Evolutionary conservation across 2,888 invertebrate genomes (phyloP).

Genomic region (Hoplodrina ambigua): DNA sequence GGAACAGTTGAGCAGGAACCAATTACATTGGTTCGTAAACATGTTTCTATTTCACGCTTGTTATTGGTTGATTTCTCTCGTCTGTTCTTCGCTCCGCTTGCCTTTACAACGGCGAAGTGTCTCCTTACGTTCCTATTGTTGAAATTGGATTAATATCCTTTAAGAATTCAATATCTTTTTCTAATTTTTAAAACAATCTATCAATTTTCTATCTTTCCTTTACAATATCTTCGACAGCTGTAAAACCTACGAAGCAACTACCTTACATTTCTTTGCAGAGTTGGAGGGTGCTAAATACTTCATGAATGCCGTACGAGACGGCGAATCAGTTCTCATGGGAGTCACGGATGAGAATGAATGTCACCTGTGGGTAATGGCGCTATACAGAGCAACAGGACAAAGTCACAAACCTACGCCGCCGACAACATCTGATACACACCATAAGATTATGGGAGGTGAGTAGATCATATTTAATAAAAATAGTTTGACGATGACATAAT

Average conservation of each 20-base stretch:
- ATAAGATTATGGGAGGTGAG: conserved; percentile 96
- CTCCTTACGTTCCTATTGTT: no score
- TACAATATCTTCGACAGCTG: conserved; percentile 5
- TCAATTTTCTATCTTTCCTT: conserved; percentile 14
- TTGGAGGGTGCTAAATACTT: conserved; percentile 98
- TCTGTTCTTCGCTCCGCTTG: no score
- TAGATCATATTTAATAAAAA: conserved; percentile 13
- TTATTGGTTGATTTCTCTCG: no score
- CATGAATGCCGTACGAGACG: conserved; percentile 99
- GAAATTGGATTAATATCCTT: background rate
- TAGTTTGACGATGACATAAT: background rate
- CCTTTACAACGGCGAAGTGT: no score
- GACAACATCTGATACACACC: conserved; percentile 92
- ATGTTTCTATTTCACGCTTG: no score
- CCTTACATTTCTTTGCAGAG: conserved; percentile 88
- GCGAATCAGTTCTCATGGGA: conserved; percentile 98
- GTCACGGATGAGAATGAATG: conserved; percentile 99
- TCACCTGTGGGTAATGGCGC: conserved; percentile 99
- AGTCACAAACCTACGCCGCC: conserved; percentile 99
- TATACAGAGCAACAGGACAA: conserved; percentile 99
- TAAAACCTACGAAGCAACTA: conserved; percentile 43
- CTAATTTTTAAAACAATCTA: background rate
- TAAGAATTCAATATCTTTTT: background rate
- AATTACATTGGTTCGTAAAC: no score
- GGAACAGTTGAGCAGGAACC: background rate